Base-by-base conservation (phyloP, 2,888 invertebrate species). In the Drosophila barbarae region DNA sequence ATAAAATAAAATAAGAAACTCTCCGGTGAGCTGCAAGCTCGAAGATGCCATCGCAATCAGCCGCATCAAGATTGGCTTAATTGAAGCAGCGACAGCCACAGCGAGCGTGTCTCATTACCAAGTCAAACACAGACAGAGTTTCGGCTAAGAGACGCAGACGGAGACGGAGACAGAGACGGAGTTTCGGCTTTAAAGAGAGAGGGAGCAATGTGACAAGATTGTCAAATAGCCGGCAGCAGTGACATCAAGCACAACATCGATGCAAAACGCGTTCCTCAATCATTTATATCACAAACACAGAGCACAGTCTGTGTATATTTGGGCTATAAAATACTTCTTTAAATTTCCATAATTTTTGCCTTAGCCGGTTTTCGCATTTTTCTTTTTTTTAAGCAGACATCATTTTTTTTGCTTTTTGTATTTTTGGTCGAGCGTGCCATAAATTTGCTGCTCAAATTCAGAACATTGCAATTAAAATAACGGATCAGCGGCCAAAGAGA, bases 161-260 rank as follows among this genome's bases (percentile, higher is more conserved):
- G 12, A 21, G 39, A 32, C 30, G 9, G 28, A 26, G 57, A 42
- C 28, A 5, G 34, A 41, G 30, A 32, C 50, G 18, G 5, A 36
- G 63, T 44, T 63, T 10, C 28, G 35, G 28, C 69, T 47, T 35
- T 30, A 50, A 44, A 58, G 46, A 41, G 39, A 55, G 57, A 51
- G 65, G 59, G 32, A 69, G 66, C 66, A 72, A 77, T 82, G 82
- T 78, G 78, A 78, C 78, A 74, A 79, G 83, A 79, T 82, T 79
- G 80, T 79, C 77, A 79, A 79, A 79, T 66, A 73, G 76, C 69
- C 64, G 56, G 42, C 55, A 57, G 73, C 35, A 78, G 56, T 72
- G 74, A 77, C 76, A 79, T 73, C 77, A 76, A 68, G 42, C 67
- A 69, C 60, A 47, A 32, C 46, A 47, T 60, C 61, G 50, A 69